Evolutionary conservation across 1,140 invertebrate species (phyloP), one percentile per base, ranked within the genome.

Genomic region (Holotrichia oblita): DNA sequence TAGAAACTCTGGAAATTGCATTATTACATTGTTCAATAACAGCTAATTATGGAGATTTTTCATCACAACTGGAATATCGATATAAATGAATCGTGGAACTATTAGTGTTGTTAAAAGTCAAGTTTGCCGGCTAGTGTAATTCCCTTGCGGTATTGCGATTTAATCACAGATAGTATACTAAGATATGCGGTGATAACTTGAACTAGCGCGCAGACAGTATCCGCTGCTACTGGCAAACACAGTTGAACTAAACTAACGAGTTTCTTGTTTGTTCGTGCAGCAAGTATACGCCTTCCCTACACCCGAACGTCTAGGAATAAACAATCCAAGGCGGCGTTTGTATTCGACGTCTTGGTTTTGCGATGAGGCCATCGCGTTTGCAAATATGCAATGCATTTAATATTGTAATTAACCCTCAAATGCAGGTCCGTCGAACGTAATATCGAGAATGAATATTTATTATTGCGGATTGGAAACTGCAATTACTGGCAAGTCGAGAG

Each of bases 111-210:
- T 22, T 34, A 69, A 6, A 20, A 69, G 1, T 69, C 27, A 69
- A 69, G 17, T 69, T 69, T 3, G 22, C 22, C 61, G 17, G 20
- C 7, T 69, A 22, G 27, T 34, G 8, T 69, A 69, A 20, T 69
- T 27, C 61, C 22, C 20, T 69, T 69, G 61, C 61, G 61, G 61
- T 69, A 69, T 69, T 22, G 20, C 61, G 61, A 69, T 69, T 69
- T 69, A 69, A 69, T 69, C 61, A 69, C 22, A 20, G 61, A 69
- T 69, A 69, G 61, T 69, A 20, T 69, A 69, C 24, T 69, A 20
- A 69, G 61, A 69, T 69, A 69, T 64, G 61, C 61, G 22, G 61
- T 27, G 61, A 69, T 69, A 69, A 69, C 7, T 69, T 69, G 22
- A 69, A 20, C 61, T 10, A 22, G 61, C 61, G 61, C 61, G 20